A percentile compares a stretch with the other conserved stretches of the same genome.
Conservation (phyloP, 2,888 invertebrate genomes). For the Tetanocera ferruginea region DNA sequence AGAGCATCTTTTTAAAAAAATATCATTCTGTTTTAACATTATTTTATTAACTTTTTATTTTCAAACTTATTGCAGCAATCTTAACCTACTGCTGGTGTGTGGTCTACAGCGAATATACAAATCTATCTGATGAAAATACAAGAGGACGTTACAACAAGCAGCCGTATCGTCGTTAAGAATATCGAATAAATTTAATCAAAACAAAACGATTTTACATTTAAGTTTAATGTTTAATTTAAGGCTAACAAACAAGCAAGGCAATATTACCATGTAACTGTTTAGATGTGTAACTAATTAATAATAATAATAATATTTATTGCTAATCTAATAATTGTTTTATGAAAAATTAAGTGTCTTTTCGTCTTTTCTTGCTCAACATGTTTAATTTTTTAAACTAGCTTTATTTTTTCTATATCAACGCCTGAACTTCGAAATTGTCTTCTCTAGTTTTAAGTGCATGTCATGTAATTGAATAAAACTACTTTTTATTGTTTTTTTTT, state of each 20-base stretch:
- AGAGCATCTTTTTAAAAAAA: not conserved
- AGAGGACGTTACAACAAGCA: slow-evolving; percentile 82
- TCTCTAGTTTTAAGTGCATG: slow-evolving; percentile 47
- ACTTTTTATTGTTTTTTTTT: slow-evolving; percentile 40
- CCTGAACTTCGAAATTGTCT: too few species aligned
- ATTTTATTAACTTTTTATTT: slow-evolving; percentile 12
- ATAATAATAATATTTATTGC: slow-evolving; percentile 54
- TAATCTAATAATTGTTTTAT: slow-evolving; percentile 43
- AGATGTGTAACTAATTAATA: slow-evolving; percentile 55
- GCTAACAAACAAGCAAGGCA: slow-evolving; percentile 5
- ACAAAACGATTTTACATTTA: slow-evolving; percentile 14
- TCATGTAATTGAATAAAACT: not conserved
- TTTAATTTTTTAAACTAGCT: too few species aligned
- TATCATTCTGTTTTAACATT: not conserved
- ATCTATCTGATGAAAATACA: slow-evolving; percentile 78
- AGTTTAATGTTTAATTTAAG: slow-evolving; percentile 13
- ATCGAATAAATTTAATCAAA: slow-evolving; percentile 6
- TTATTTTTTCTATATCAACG: too few species aligned
- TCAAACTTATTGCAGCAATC: slow-evolving; percentile 74
- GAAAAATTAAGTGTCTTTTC: too few species aligned
- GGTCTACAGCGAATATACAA: slow-evolving; percentile 84
- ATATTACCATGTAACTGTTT: slow-evolving; percentile 25
- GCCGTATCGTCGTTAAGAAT: slow-evolving; percentile 73
- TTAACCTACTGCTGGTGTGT: slow-evolving; percentile 87
- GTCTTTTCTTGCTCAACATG: too few species aligned